These are phyloP conservation scores for Sciurus niger DNA, from an alignment of 2,113 vertebrate species.

Conservation along the genomic window DNA sequence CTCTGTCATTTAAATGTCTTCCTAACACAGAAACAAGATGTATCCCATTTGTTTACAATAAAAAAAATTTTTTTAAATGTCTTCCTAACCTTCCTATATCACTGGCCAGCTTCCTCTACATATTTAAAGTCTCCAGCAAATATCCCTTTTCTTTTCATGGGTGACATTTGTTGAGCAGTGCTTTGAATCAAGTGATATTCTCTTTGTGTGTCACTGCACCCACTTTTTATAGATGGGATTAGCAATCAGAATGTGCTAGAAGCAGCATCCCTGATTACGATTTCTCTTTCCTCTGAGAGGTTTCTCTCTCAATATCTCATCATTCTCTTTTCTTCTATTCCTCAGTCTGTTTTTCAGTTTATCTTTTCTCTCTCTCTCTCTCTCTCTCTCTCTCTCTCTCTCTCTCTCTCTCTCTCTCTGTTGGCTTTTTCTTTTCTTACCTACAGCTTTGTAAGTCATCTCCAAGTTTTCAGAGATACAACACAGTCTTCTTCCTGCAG, in stretches of 20 bases:
- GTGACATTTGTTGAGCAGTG: not conserved
- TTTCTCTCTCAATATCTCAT: not conserved
- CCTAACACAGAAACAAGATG: not conserved
- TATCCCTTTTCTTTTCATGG: not conserved
- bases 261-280: fast-evolving
- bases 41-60: too few relatives aligned
- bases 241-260: not conserved
- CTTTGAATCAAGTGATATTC: not conserved
- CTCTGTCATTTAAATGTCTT: not conserved
- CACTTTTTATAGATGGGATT: not conserved
- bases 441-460: not conserved
- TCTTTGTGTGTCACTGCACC: not conserved
- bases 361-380: not conserved
- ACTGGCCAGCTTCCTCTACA: not conserved
- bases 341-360: not conserved
- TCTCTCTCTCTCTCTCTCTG: not conserved
- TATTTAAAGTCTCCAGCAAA: not conserved
- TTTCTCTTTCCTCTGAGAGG: not conserved
- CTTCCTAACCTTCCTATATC: not conserved
- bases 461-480: not conserved
- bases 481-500: not conserved
- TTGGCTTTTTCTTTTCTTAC: not conserved
- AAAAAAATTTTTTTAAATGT: not conserved
- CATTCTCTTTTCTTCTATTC: not conserved
- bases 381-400: not conserved